Evolutionary conservation across 2,888 invertebrate species (phyloP), one percentile per base, ranked within the genome.

Genomic region (Ametastegia equiseti): DNA sequence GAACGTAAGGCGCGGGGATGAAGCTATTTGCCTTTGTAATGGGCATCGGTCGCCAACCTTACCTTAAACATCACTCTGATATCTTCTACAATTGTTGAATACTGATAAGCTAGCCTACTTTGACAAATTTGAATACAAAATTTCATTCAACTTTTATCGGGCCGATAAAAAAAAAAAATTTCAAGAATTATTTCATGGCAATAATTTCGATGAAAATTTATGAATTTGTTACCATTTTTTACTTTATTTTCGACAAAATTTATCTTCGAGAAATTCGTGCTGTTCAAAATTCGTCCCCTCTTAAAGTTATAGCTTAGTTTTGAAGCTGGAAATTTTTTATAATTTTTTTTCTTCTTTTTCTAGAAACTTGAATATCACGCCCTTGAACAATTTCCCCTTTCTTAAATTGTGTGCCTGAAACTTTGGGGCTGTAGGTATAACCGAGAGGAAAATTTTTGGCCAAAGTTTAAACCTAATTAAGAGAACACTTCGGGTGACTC

Each of bases 11-110:
- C 33, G 33, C n/a, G n/a, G n/a, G 54, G 33, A 33, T 47, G 7
- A 42, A 54, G 50, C 23, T 50, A 73, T 73, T 73, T 73, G 19
- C 27, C 50, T 50, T 50, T 19, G 1, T 50, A 73, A 73, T 71
- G 15, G 27, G 42, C 45, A 45, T 71, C 23, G 42, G 39, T 47
- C 67, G 67, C 19, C 13, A 36, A 67, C 67, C 67, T 67, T 39
- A 19, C 67, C 19, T n/a, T 39, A n/a, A 67, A 67, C 60, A n/a
- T 60, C 60, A 60, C 30, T 60, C 15, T 4, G 60, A 30, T 15
- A 30, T 60, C 60, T 30, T 5, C 15, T 30, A 60, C 60, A 30
- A 60, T 60, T 60, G 13, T 30, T 30, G 60, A 30, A 60, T 60
- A 60, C 60, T 15, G 60, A 30, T 30, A 30, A 60, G 27, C 27